Evolutionary conservation across 2,888 invertebrate species (phyloP).

Genomic region (Cinara cedri): DNA sequence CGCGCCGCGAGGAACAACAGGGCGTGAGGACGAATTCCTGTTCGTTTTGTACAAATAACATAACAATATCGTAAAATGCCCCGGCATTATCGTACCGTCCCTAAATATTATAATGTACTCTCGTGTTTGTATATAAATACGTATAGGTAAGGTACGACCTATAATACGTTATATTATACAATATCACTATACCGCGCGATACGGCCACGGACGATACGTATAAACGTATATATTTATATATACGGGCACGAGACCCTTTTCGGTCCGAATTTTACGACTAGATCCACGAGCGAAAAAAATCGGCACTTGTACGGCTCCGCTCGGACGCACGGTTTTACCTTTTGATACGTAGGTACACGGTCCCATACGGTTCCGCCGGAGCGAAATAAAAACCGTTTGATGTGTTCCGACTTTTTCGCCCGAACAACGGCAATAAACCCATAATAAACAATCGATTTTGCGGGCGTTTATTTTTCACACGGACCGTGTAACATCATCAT

Average conservation of each 20-base stretch:
- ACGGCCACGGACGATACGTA: too few species aligned
- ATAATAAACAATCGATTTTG: not conserved
- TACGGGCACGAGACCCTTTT: not conserved
- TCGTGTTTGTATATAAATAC: not conserved
- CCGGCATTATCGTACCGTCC: not conserved
- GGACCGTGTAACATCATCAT: too few species aligned
- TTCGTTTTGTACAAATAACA: not conserved
- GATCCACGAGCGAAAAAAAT: constrained; percentile 37
- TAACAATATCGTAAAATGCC: constrained; percentile 9
- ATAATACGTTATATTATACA: not conserved
- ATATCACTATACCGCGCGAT: constrained; percentile 2
- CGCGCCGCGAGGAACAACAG: not conserved
- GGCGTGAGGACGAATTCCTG: not conserved
- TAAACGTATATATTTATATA: too few species aligned
- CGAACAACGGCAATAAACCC: not conserved
- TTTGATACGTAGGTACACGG: too few species aligned
- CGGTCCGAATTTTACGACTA: constrained; percentile 25
- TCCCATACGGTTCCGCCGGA: constrained; percentile 27
- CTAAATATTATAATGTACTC: not conserved
- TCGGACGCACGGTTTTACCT: too few species aligned
- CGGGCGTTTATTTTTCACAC: too few species aligned
- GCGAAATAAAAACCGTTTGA: constrained; percentile 31
- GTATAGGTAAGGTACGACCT: not conserved
- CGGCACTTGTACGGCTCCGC: not conserved
- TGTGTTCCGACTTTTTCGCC: constrained; percentile 35